Percentiles rank a stretch among this genome's conserved stretches.
Conservation (phyloP, 2,113 vertebrate species). For the Aldabrachelys gigantea region DNA sequence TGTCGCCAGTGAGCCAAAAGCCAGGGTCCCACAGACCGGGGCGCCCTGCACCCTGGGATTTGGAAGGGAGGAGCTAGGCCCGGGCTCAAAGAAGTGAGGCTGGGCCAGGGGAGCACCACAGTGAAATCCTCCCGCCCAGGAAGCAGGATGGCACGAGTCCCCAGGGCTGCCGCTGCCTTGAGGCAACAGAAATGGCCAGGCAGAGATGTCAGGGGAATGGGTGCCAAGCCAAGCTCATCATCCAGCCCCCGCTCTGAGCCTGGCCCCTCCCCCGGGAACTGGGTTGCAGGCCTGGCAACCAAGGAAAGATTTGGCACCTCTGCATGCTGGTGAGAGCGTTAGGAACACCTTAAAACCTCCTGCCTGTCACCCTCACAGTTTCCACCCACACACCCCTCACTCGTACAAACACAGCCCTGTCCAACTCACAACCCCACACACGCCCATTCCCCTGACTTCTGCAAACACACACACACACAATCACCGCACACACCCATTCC, state of each 20-base stretch:
- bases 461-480: not conserved
- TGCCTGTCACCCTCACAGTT: not conserved
- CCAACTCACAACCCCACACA: too few relatives aligned
- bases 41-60: not conserved
- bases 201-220: not conserved
- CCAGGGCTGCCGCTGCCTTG: not conserved
- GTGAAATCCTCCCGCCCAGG: not conserved
- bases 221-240: not conserved
- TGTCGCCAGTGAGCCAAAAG: not conserved
- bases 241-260: not conserved
- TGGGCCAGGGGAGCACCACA: not conserved
- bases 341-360: not conserved
- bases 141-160: not conserved
- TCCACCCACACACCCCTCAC: not conserved
- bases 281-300: not conserved
- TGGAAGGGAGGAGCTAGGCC: not conserved
- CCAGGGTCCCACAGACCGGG: not conserved
- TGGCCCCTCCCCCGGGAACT: not conserved
- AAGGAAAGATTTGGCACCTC: not conserved
- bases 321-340: not conserved
- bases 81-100: not conserved
- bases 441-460: not conserved
- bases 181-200: not conserved
- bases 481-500: not conserved
- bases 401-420: too few relatives aligned